Base-by-base conservation (phyloP, 2,797 vertebrate species). In the Pithecia hirsuta region DNA sequence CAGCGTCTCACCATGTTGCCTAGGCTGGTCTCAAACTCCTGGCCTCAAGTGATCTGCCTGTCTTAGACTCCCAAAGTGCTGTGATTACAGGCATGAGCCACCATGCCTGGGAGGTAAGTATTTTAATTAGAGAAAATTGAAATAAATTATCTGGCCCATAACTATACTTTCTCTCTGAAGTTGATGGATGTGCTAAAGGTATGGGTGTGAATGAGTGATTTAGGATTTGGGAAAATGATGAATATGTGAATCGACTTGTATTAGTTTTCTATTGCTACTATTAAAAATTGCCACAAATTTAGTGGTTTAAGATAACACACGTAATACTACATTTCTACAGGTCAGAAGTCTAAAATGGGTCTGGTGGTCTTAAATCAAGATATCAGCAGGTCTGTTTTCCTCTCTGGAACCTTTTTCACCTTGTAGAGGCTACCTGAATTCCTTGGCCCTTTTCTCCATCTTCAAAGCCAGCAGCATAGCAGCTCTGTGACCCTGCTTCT, bases 41-140 rank as follows among this genome's bases (percentile, higher is more conserved):
- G 61, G 61, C 61, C 14, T 64, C 61, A 33, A 64, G 30, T 7
- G 61, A 17, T 64, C 61, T 64, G 61, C 26, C 30, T 64, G 30
- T 30, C 61, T 64, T 7, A 3, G 61, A 64, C 30, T 64, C 61
- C 61, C 30, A 64, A 64, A 33, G 61, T 64, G 61, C 7, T 64
- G 61, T 30, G 61, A 64, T 64, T 64, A 64, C 7, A 33, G 14
- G 61, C 4, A 1, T 64, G 61, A 64, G 61, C 14, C 7, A 33
- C 61, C 14, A 64, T 30, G 4, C 14, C 30, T 33, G 61, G 14
- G 24, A 85, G 19, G n/a, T 91, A 85, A 91, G 48, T 19, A 19
- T 89, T 41, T 93, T 93, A 79, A 64, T 50, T 57, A 70, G 52
- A 85, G 28, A 72, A 89, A 86, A 78, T 41, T 89, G 33, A 94